Evolutionary conservation across 2,113 vertebrate species (phyloP).

Genomic region (Alosa alosa): DNA sequence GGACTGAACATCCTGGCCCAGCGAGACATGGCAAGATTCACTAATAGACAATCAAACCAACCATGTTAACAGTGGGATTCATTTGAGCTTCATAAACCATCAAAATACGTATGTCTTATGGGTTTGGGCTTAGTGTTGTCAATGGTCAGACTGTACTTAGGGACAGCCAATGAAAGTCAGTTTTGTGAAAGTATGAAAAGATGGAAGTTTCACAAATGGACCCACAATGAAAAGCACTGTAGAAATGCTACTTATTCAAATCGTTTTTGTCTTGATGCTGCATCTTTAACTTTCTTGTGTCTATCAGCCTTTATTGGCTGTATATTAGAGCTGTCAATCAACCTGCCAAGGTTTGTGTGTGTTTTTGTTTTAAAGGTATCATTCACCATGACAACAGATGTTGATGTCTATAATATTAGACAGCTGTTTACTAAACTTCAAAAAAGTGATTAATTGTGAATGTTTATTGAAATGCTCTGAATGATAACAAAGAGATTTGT

Average conservation of each 20-base stretch:
- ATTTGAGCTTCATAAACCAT: not conserved
- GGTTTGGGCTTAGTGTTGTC: not conserved
- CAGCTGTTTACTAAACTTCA: too few species aligned
- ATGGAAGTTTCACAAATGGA: not conserved
- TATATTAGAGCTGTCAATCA: not conserved
- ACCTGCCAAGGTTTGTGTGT: not conserved
- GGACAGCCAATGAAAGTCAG: not conserved
- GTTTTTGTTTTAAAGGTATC: not conserved
- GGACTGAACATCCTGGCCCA: not conserved
- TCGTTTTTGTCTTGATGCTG: not conserved
- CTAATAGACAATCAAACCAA: not conserved
- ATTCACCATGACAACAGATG: not conserved
- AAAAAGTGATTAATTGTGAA: too few species aligned
- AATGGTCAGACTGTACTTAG: not conserved
- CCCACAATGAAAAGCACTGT: not conserved
- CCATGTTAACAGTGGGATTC: not conserved
- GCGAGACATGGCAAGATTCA: too few species aligned
- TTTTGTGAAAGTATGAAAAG: too few species aligned
- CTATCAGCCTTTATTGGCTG: not conserved
- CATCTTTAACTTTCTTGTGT: not conserved
- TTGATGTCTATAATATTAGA: not conserved
- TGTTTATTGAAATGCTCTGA: too few species aligned
- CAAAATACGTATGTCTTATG: not conserved
- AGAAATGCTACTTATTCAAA: not conserved
- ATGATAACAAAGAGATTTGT: too few species aligned